A percentile compares a stretch with the other conserved stretches of the same genome.
Evolutionary conservation across 2,797 vertebrate species (phyloP).

Genomic region (Remorina albescens): DNA sequence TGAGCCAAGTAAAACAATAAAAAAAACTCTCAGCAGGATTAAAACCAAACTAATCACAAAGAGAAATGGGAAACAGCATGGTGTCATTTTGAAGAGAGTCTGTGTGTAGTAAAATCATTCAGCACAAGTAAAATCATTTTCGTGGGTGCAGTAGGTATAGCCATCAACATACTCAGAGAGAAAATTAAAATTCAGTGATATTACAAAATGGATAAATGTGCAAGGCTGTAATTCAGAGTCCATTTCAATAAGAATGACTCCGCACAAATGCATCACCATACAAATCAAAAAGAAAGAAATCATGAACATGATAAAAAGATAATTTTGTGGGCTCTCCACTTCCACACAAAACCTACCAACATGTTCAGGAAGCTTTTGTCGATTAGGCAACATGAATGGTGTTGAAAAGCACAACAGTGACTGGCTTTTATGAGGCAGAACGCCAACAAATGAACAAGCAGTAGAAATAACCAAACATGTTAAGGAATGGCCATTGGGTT

Average conservation of each 20-base stretch:
- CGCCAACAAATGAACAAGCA: constrained; percentile 4
- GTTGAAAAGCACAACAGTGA: constrained; percentile 24
- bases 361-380: background rate
- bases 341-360: constrained; percentile 18
- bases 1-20: constrained; percentile 7
- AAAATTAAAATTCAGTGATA: background rate
- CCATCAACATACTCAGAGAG: background rate
- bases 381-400: constrained; percentile 14
- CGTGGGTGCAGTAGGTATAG: background rate
- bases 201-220: background rate
- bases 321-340: background rate
- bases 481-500: background rate
- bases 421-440: constrained; percentile 15
- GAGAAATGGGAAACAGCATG: background rate
- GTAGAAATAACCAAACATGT: background rate
- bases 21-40: constrained; percentile 1
- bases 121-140: background rate
- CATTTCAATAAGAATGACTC: background rate
- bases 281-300: constrained; percentile 12
- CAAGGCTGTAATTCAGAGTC: constrained; percentile 4
- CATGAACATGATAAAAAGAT: background rate
- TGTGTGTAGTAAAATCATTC: constrained; percentile 5
- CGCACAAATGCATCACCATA: constrained; percentile 5
- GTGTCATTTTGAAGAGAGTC: background rate
- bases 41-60: background rate